Evolutionary conservation across 2,113 vertebrate genomes (phyloP), one percentile per base, ranked within the genome.

Genomic region (Hemicordylus capensis): DNA sequence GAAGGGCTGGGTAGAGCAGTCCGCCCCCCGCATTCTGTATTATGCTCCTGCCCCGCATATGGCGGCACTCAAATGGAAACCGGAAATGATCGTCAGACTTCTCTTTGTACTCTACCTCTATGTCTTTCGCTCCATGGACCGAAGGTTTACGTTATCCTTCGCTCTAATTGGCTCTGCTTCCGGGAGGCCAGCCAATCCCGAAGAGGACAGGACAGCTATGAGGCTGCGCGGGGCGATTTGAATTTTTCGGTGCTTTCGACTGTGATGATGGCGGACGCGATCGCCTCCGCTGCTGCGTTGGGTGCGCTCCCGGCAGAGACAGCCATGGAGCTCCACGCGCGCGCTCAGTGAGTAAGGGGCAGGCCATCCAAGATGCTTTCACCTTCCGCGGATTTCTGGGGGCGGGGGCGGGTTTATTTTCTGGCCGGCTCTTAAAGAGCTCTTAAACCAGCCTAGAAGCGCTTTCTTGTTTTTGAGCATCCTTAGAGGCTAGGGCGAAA

Each of bases 211-310:
- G 42, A 8, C 6, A 4, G 26, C 14, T 31, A 2, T 61, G 76
- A 56, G 67, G 15, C 76, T 85, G 84, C 76, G 76, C 76, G 66
- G 66, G 84, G 14, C 14, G 6, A 14, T 85, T 85, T 85, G 76
- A 85, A 85, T 79, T 72, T 66, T 51, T 9, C 7, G 26, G 3
- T 6, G 9, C 28, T 12, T 31, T 58, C 6, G n/a, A 8, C 54
- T 7, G 56, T 78, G 59, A 26, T 78, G 59, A 26, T 3, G 54
- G 42, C 19, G 81, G 58, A 56, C 11, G 61, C 26, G 37, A 61
- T 20, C 5, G 58, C 26, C 6, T 46, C 42, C 31, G 39, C 3
- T 8, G 76, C 46, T 34, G 31, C 44, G 28, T 14, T 0, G n/a
- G n/a, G n/a, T 31, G 63, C 39, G 1, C 39, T 9, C 3, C 14